Evolutionary conservation across 2,797 vertebrate species (phyloP).

Genomic region (Danio choprae): DNA sequence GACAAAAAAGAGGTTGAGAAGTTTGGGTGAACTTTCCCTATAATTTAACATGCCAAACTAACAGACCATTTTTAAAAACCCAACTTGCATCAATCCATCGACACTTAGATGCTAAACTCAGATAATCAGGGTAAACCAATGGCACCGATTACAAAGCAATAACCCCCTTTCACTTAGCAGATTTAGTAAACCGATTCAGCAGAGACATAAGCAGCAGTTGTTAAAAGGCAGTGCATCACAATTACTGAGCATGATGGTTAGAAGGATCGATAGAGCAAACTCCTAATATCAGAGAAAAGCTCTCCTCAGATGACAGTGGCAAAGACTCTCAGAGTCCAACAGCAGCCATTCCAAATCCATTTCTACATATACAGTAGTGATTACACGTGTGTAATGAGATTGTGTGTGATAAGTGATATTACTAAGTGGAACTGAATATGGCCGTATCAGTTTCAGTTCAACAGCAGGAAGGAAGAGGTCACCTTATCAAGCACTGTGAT

Average conservation of each 20-base stretch:
- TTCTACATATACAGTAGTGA: conserved; percentile 83
- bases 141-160: conserved; percentile 74
- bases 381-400: conserved; percentile 79
- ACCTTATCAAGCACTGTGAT: conserved; percentile 80
- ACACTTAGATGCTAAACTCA: conserved; percentile 5
- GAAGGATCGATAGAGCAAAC: conserved; percentile 78
- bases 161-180: conserved; percentile 75
- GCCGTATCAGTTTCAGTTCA: conserved; percentile 70
- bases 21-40: neutral
- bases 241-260: conserved; percentile 77
- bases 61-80: neutral
- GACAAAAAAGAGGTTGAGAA: too few relatives aligned
- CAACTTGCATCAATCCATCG: conserved; percentile 21
- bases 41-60: neutral
- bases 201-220: conserved; percentile 80
- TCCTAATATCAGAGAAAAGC: conserved; percentile 75
- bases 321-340: conserved; percentile 70
- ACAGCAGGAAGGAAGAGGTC: conserved; percentile 72
- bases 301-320: conserved; percentile 78
- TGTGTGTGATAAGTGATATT: conserved; percentile 76
- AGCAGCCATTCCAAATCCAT: conserved; percentile 80
- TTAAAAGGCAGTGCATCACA: conserved; percentile 76
- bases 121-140: conserved; percentile 32
- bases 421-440: conserved; percentile 75
- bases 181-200: conserved; percentile 77